Evolutionary conservation across 2,113 vertebrate genomes (phyloP).

Genomic region (Podiceps cristatus): DNA sequence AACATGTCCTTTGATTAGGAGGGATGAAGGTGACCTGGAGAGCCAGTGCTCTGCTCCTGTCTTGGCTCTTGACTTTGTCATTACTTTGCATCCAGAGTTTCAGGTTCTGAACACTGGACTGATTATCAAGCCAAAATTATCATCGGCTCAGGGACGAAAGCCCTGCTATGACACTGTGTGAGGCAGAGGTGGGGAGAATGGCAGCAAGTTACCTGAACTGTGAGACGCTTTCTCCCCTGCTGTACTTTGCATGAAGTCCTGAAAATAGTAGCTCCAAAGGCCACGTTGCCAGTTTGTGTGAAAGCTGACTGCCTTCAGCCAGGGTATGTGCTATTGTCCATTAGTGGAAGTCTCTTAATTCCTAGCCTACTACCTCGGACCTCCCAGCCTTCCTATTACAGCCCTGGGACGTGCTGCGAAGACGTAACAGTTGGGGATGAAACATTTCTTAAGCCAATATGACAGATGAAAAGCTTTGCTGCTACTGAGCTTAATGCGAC

Average conservation of each 20-base stretch:
- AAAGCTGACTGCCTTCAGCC: background rate
- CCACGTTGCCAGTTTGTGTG: background rate
- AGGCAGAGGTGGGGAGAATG: background rate
- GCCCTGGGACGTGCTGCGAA: background rate
- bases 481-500: background rate
- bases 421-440: background rate
- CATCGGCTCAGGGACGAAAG: rapidly evolving
- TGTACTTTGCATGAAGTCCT: background rate
- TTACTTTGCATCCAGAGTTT: background rate
- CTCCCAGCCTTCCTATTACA: background rate
- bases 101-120: background rate
- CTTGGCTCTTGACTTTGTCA: background rate
- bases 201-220: background rate
- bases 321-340: background rate
- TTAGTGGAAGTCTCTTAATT: background rate
- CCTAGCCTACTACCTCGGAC: background rate
- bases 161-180: rapidly evolving
- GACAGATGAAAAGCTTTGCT: background rate
- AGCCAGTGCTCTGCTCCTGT: background rate
- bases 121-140: background rate
- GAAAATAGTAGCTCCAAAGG: background rate
- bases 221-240: background rate
- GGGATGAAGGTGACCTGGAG: background rate
- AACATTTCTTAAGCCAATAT: background rate
- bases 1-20: background rate